A percentile compares a stretch with the other conserved stretches of the same genome.
These are phyloP conservation scores for Palaemon carinicauda DNA, from an alignment of 1,140 invertebrate species.

Conservation along the genomic window DNA sequence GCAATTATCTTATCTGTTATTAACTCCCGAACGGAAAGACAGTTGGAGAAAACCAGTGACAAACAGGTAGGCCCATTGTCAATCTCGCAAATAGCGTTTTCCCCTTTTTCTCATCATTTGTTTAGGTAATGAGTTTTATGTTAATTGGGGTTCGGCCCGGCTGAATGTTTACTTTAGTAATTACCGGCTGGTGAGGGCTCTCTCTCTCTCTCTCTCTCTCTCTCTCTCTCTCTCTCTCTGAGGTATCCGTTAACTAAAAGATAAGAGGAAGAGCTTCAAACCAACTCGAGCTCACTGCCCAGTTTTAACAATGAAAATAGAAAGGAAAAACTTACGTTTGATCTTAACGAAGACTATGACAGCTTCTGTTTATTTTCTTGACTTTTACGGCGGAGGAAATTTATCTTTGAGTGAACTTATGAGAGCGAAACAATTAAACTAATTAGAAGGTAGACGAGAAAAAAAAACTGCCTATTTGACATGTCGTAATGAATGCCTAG, in stretches of 20 bases:
- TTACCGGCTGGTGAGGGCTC: constrained; percentile 7
- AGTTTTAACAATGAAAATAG: too few species aligned
- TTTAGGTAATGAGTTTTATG: constrained; percentile 49
- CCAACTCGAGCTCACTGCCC: too few species aligned
- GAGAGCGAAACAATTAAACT: too few species aligned
- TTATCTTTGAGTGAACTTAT: too few species aligned
- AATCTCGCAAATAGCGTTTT: constrained; percentile 41
- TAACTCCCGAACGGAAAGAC: background rate
- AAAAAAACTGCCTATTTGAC: too few species aligned
- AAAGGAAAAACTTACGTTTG: too few species aligned
- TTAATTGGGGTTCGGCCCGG: background rate
- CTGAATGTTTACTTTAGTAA: constrained; percentile 32
- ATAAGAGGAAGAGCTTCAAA: too few species aligned
- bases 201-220: background rate
- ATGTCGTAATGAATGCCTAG: too few species aligned
- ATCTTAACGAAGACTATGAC: too few species aligned
- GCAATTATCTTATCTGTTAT: constrained; percentile 10
- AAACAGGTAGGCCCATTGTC: constrained; percentile 25
- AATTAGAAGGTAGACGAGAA: too few species aligned
- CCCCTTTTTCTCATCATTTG: constrained; percentile 23
- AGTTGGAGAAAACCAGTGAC: constrained; percentile 20
- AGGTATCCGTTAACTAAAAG: background rate
- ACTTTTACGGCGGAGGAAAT: too few species aligned
- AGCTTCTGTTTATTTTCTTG: too few species aligned
- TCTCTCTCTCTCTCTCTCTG: background rate